A percentile compares a stretch with the other conserved stretches of the same genome.
Conservation (phyloP, 2,797 vertebrate species). For the Centroberyx gerrardi region DNA sequence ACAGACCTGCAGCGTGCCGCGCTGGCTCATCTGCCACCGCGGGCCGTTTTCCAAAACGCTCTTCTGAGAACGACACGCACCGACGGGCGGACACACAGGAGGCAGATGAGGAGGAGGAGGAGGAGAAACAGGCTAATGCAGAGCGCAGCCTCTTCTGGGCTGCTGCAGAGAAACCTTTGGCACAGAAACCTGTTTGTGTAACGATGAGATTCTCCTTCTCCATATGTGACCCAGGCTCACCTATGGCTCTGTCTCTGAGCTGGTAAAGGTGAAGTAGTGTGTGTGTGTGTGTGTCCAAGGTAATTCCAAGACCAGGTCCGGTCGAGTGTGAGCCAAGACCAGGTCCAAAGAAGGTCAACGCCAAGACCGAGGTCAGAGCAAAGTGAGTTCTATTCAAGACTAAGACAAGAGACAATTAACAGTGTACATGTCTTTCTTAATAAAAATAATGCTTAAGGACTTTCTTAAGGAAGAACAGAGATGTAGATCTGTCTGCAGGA, state of each 20-base stretch:
- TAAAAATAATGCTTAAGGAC: too few relatives aligned
- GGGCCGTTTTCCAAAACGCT: slow-evolving; percentile 47
- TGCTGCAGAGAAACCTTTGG: slow-evolving; percentile 45
- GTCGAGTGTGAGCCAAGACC: background rate
- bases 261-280: background rate
- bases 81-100: slow-evolving; percentile 22
- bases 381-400: too few relatives aligned
- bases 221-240: slow-evolving; percentile 9
- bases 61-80: slow-evolving; percentile 26
- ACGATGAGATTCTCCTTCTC: slow-evolving; percentile 9
- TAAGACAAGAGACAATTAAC: too few relatives aligned
- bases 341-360: too few relatives aligned
- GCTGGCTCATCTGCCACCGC: slow-evolving; percentile 41
- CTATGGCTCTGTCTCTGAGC: slow-evolving; percentile 11
- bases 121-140: slow-evolving; percentile 7
- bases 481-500: too few relatives aligned
- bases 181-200: slow-evolving; percentile 43
- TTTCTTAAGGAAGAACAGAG: too few relatives aligned
- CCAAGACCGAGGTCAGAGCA: too few relatives aligned
- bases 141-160: slow-evolving; percentile 41
- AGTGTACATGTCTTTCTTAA: too few relatives aligned
- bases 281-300: background rate
- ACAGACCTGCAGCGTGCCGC: slow-evolving; percentile 48
- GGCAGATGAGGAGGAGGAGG: background rate
- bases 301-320: background rate